Conservation (phyloP, 2,797 vertebrate genomes). For the Silurus aristotelis region DNA sequence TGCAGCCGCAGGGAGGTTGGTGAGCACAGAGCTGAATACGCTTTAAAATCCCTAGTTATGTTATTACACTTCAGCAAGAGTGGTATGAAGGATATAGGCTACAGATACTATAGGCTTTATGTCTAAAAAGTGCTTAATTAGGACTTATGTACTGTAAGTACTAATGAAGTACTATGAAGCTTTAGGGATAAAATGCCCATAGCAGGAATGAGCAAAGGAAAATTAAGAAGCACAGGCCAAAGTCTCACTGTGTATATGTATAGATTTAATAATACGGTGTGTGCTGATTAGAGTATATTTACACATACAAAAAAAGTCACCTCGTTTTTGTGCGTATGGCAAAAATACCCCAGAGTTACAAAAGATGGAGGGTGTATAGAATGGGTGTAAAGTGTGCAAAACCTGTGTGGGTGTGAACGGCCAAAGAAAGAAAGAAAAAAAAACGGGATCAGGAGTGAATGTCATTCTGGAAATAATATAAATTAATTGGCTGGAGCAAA, state of each 20-base stretch:
- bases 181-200: constrained; percentile 33
- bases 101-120: constrained; percentile 54
- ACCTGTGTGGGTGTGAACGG: constrained; percentile 53
- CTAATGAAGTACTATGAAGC: background rate
- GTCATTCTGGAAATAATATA: constrained; percentile 75
- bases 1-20: constrained; percentile 26
- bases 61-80: constrained; percentile 52
- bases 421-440: constrained; percentile 51
- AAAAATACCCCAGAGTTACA: constrained; percentile 33
- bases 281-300: background rate
- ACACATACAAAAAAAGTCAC: background rate
- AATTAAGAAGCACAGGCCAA: constrained; percentile 6
- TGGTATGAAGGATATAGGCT: constrained; percentile 55
- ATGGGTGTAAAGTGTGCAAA: constrained; percentile 47
- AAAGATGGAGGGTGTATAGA: constrained; percentile 55
- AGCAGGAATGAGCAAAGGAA: constrained; percentile 9
- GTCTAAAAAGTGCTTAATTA: constrained; percentile 63
- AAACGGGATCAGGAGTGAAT: constrained; percentile 61
- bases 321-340: background rate
- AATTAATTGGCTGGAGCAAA: constrained; percentile 74
- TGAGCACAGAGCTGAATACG: constrained; percentile 30
- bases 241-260: constrained; percentile 13
- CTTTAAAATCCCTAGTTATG: constrained; percentile 53
- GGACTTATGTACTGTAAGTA: constrained; percentile 53
- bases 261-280: constrained; percentile 47